Percentiles rank a stretch among this genome's conserved stretches.
Conservation (phyloP, 1,140 invertebrate genomes). For the Pemphigus obesinymphae region DNA sequence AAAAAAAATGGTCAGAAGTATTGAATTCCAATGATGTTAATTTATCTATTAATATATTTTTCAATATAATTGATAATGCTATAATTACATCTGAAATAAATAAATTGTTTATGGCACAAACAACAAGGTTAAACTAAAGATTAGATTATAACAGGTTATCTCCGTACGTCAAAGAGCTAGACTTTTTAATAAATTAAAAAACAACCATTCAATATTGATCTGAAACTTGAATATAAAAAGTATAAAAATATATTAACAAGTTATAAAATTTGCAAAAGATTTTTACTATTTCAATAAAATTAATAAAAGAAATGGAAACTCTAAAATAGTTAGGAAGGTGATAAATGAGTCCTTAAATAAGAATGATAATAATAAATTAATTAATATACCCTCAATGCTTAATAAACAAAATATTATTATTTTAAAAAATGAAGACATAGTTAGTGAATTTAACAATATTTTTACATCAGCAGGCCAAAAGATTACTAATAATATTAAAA, state of each 20-base stretch:
- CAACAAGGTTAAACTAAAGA: not conserved
- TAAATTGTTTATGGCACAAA: not conserved
- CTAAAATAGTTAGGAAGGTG: not conserved
- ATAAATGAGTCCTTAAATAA: not conserved
- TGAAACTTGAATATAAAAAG: not conserved
- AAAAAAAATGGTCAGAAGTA: not conserved
- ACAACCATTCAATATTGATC: not conserved
- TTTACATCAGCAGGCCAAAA: too few species aligned
- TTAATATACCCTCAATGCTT: too few species aligned
- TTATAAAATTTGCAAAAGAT: not conserved
- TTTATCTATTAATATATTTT: not conserved
- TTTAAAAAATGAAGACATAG: not conserved
- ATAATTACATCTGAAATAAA: not conserved
- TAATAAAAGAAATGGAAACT: not conserved
- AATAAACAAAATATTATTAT: too few species aligned
- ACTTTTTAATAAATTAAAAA: slow-evolving; percentile 1
- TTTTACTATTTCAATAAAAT: not conserved
- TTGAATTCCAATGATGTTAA: not conserved
- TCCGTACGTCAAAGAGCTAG: not conserved
- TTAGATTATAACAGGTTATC: not conserved
- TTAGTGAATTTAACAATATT: not conserved
- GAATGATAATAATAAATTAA: too few species aligned
- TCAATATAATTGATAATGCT: not conserved
- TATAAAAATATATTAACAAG: not conserved
- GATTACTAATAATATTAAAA: too few species aligned